Conservation (phyloP, 2,888 invertebrate genomes). For the Scaeva pyrastri region DNA sequence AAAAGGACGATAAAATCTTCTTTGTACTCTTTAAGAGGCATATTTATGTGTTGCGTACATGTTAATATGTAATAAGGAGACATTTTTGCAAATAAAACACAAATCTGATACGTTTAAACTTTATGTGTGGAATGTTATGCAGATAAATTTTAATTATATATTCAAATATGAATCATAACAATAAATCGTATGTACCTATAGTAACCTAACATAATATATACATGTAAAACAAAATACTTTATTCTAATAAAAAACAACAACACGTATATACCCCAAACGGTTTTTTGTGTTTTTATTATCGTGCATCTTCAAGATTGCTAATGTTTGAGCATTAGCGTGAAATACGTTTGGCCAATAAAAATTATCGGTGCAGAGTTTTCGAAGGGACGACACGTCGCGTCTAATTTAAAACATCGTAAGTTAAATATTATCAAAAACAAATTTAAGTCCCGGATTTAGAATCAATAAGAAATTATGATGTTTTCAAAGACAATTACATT, state of each 20-base stretch:
- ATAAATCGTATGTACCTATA: slow-evolving; percentile 34
- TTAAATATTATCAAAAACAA: no score
- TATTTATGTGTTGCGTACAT: not conserved
- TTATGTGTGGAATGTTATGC: slow-evolving; percentile 40
- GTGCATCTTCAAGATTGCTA: no score
- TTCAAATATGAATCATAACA: slow-evolving; percentile 22
- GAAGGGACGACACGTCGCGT: no score
- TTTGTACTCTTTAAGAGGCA: slow-evolving; percentile 29
- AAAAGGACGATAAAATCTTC: slow-evolving; percentile 54
- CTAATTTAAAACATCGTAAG: no score
- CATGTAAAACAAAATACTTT: slow-evolving; percentile 52
- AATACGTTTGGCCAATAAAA: no score
- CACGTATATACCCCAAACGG: not conserved
- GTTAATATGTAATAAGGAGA: not conserved
- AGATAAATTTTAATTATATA: slow-evolving; percentile 59
- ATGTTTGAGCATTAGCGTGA: no score
- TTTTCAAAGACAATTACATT: no score
- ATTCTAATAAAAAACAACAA: slow-evolving; percentile 61
- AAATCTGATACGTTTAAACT: slow-evolving; percentile 14
- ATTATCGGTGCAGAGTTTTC: no score
- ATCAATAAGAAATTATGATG: no score
- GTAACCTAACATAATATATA: no score
- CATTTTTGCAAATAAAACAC: not conserved
- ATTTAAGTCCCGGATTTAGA: no score
- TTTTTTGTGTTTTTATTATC: not conserved